phyloP scores from a whole-genome alignment of 2,888 invertebrate genomes.

The Altica lythri region DNA sequence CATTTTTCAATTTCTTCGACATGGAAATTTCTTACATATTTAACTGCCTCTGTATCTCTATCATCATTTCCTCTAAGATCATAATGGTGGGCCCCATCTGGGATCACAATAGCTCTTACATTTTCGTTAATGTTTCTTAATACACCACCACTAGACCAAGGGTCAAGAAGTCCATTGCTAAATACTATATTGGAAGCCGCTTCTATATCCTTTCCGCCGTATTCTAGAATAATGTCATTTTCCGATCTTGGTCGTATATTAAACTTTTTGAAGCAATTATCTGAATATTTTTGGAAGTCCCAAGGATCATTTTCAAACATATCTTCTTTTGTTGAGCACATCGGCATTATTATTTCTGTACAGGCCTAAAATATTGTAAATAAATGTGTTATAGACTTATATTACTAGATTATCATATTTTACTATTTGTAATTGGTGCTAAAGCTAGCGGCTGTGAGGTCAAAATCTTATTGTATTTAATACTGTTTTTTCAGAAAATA shows the following conservation, averaged over 20 bases:
- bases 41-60: conserved; percentile 70
- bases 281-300: conserved; percentile 70
- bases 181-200: conserved; percentile 74
- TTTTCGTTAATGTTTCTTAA: conserved; percentile 68
- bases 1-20: conserved; percentile 66
- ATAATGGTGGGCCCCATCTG: conserved; percentile 85
- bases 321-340: conserved; percentile 73
- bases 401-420: too few relatives aligned
- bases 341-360: conserved; percentile 97
- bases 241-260: conserved; percentile 66
- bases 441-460: too few relatives aligned
- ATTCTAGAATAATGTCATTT: conserved; percentile 72
- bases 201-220: conserved; percentile 78
- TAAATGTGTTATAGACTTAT: not conserved
- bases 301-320: conserved; percentile 83
- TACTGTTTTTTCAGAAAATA: too few relatives aligned
- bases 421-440: too few relatives aligned
- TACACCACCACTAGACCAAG: conserved; percentile 87
- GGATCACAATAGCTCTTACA: conserved; percentile 72
- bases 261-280: conserved; percentile 67
- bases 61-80: conserved; percentile 72
- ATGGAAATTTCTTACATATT: conserved; percentile 66
- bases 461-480: too few relatives aligned
- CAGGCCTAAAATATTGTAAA: conserved; percentile 68
- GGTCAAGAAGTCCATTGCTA: conserved; percentile 85